Evolutionary conservation across 1,140 invertebrate species (phyloP), one percentile per base, ranked within the genome.

Genomic region (Lethrus apterus): DNA sequence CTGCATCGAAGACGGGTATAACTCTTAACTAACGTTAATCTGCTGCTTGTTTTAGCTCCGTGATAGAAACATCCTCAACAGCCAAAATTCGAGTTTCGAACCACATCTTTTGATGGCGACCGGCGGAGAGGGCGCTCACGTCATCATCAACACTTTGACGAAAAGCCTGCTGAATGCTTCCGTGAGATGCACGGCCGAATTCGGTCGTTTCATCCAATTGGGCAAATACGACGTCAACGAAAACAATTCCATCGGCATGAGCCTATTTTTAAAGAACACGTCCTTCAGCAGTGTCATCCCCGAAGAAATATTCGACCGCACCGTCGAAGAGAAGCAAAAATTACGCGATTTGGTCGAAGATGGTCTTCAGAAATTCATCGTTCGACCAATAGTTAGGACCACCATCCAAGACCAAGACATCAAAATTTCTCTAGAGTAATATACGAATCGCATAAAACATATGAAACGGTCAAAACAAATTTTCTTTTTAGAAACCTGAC

Each of bases 211-310:
- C 59, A 56, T 85, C 19, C 83, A 86, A 66, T 81, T 84, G 52
- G 82, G 83, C 32, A 84, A 84, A 68, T 78, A 77, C 58, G 81
- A 84, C 64, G 58, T 83, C 15, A 74, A 77, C 9, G 79, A 81
- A 51, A 80, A 84, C 58, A 76, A 75, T 35, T 63, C 70, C 29
- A 64, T 84, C 21, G 78, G 69, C 10, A 67, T 72, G 67, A 64
- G 77, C 24, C 61, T 84, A 11, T 85, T 87, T 66, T 70, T 71
- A 52, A 74, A 46, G 26, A 60, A 62, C 36, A 56, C 56, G 2
- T 60, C 56, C 0, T 57, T 67, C 31, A 54, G 46, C 36, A 57
- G 53, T 17, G 57, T 67, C 0, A 47, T 55, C 41, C 49, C 63
- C 3, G 48, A 61, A 14, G 48, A 58, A 20, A 51, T 63, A 5